Evolutionary conservation across 2,113 vertebrate species (phyloP), one percentile per base, ranked within the genome.

Genomic region (Cricetomys ansorgei): DNA sequence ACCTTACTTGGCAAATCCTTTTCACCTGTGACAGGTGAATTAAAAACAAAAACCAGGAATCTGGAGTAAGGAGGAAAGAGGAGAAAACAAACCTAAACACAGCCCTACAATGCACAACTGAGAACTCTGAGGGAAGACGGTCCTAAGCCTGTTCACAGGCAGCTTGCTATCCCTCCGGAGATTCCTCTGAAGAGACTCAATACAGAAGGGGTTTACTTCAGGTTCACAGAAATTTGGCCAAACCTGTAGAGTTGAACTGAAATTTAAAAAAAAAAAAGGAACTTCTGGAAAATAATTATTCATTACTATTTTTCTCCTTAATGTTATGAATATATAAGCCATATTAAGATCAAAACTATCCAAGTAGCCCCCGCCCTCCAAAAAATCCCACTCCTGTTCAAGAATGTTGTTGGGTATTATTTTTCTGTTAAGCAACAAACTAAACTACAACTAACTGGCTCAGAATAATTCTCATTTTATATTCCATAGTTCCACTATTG

Each of bases 401-500:
- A 92, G 27, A 96, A 87, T 2, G 79, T 17, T 75, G 1, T 43
- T n/a, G 1, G 23, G 31, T 7, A 94, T n/a, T 13, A n/a, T 75
- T 91, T 87, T 94, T 87, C 62, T 80, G 25, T 70, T 94, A 10
- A 79, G 0, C 88, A 97, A 65, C 21, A 89, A 93, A 81, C 31
- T 23, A 81, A 7, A 69, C n/a, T 62, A 79, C 91, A 89, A 83
- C 27, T 86, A 29, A 88, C 2, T 73, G n/a, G 21, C 57, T 70
- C 29, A 59, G 76, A 93, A 65, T 9, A n/a, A 81, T 25, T 23
- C 87, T n/a, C 48, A 57, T 27, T 88, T 95, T 62, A 53, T 75
- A 83, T 92, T 21, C 57, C 27, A 19, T 45, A 92, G 88, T 86
- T 94, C 45, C 91, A 25, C n/a, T 81, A 17, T 16, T 12, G 50